Base-by-base conservation (phyloP, 2,113 vertebrate species). In the Monarcha castaneiventris region DNA sequence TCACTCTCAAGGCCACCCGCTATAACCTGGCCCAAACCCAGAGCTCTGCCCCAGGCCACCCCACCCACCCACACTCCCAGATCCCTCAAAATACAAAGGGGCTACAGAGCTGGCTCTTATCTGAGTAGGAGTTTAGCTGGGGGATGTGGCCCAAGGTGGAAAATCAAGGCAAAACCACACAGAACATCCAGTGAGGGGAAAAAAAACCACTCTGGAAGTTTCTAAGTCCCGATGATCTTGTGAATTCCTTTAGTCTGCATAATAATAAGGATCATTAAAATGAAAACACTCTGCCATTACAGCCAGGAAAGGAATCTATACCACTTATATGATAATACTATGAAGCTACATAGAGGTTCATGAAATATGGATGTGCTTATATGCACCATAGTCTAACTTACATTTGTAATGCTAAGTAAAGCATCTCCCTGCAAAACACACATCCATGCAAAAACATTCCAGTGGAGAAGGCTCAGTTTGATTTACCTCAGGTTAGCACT, bases 381-480 rank as follows among this genome's bases (percentile, higher is more conserved):
- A 85, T 54, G 92, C 82, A 87, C 85, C 81, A 92, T 83, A 90
- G 54, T 93, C 71, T 93, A 79, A 91, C 84, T 95, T 77, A 51
- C 82, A 97, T 97, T 96, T 96, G 92, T 95, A 96, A 96, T 94
- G 68, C 91, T 97, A 96, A 97, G 93, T 96, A 69, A 97, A 96
- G 92, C 83, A 97, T 94, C 86, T 97, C 79, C 84, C 88, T 93
- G 85, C 92, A 97, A 96, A 96, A 96, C 75, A 41, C 62, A 35
- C 68, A 84, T 74, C 66, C 77, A 16, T 76, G 95, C 79, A 84
- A 85, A 95, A 95, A 90, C 82, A 80, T 83, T 61, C 52, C 66
- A 80, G 44, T 66, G 86, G 58, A 87, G 89, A 86, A 94, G 77
- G 72, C 63, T 63, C 49, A 10, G 74, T 58, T 80, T 61, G 86